Evolutionary conservation across 2,797 vertebrate genomes (phyloP).

Genomic region (Anomalospiza imberbis): DNA sequence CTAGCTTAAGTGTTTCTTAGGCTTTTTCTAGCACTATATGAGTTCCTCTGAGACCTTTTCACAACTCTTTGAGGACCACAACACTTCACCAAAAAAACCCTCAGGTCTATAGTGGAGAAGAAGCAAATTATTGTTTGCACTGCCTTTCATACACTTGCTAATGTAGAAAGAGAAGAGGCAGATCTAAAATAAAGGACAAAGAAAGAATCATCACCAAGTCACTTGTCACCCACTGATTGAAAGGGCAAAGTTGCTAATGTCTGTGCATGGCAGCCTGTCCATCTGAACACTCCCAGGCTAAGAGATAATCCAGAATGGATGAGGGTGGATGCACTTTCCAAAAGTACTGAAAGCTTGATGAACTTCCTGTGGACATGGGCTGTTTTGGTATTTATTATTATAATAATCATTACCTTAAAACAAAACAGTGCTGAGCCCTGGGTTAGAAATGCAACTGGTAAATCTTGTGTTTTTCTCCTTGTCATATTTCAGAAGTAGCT

Average conservation of each 20-base stretch:
- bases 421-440: background rate
- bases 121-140: background rate
- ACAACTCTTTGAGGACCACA: background rate
- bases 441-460: background rate
- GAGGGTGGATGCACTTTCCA: fast-evolving
- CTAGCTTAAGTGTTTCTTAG: background rate
- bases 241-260: background rate
- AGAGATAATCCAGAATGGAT: background rate
- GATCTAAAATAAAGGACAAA: background rate
- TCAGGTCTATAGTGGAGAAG: background rate
- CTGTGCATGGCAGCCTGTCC: background rate
- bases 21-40: background rate
- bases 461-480: constrained; percentile 24
- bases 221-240: background rate
- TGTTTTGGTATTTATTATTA: background rate
- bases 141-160: background rate
- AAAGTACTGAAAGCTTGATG: background rate
- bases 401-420: background rate
- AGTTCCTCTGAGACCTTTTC: background rate
- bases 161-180: background rate
- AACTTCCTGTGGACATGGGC: background rate
- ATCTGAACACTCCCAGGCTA: background rate
- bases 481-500: constrained; percentile 16
- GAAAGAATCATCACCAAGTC: fast-evolving
- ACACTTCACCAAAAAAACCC: background rate